Evolutionary conservation across 1,140 invertebrate genomes (phyloP).

Genomic region (Andricus grossulariae): DNA sequence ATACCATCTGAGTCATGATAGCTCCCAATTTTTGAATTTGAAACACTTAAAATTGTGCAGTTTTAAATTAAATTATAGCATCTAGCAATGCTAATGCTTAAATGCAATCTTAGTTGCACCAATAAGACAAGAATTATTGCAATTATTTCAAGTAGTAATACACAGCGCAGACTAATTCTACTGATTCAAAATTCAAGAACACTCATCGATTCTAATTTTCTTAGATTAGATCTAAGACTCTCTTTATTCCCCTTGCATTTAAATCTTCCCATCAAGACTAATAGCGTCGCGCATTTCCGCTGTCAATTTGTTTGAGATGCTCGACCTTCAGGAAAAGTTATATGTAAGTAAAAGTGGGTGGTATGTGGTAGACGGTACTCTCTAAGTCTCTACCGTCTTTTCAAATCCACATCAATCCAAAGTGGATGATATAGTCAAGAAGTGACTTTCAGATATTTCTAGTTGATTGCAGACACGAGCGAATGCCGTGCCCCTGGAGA

Average conservation of each 20-base stretch:
- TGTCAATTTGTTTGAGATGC: not conserved
- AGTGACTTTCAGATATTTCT: conserved; percentile 41
- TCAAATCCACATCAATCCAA: conserved; percentile 20
- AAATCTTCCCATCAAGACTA: not conserved
- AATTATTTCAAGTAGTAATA: no score
- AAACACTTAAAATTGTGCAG: no score
- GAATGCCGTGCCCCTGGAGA: conserved; percentile 57
- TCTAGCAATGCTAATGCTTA: no score
- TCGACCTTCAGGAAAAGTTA: not conserved
- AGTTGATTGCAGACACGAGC: conserved; percentile 40
- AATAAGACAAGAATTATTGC: no score
- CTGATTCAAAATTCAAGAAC: no score
- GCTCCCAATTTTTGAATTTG: no score
- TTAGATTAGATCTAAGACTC: not conserved
- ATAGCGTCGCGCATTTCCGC: not conserved
- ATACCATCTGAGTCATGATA: no score
- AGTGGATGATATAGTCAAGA: not conserved
- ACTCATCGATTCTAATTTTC: not conserved
- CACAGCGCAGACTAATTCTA: no score
- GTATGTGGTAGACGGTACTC: not conserved
- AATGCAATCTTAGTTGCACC: no score
- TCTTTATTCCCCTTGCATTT: conserved; percentile 6
- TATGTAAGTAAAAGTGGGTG: not conserved
- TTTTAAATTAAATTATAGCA: no score
- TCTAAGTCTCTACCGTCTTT: not conserved